Percentiles rank a stretch among this genome's conserved stretches.
Conservation (phyloP, 2,888 invertebrate species). For the Calameuta idolon region DNA sequence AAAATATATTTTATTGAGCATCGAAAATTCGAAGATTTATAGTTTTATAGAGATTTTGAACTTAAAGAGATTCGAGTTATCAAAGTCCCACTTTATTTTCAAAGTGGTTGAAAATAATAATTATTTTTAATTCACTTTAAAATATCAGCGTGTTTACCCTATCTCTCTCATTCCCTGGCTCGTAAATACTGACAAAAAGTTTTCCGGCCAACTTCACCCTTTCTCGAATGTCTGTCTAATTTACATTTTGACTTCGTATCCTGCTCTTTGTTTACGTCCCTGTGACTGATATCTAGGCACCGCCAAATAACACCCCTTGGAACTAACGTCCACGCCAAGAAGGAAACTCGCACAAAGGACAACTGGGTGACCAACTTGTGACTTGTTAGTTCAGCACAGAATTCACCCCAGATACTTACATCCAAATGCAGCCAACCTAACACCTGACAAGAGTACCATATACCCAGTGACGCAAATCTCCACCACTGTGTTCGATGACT, state of each 20-base stretch:
- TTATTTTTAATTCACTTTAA: background rate
- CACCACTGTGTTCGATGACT: background rate
- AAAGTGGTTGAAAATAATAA: background rate
- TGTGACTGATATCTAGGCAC: background rate
- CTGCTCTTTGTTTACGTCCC: conserved; percentile 26
- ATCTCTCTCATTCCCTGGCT: background rate
- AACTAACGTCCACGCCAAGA: background rate
- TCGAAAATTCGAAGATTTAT: too few species aligned
- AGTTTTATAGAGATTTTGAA: too few species aligned
- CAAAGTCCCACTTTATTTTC: too few species aligned
- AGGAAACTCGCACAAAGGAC: background rate
- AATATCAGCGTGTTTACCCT: background rate
- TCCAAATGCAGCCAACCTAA: background rate
- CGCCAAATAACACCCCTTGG: background rate
- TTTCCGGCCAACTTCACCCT: background rate
- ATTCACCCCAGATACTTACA: background rate
- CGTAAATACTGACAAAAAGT: background rate
- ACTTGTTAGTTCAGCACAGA: background rate
- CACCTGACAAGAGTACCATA: background rate
- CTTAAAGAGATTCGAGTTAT: too few species aligned
- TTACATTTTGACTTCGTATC: conserved; percentile 8
- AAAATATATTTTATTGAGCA: background rate
- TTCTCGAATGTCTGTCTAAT: background rate
- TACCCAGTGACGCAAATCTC: background rate
- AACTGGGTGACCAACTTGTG: conserved; percentile 26